Base-by-base conservation (phyloP, 2,888 invertebrate genomes). In the Acanthosepion pharaonis region DNA sequence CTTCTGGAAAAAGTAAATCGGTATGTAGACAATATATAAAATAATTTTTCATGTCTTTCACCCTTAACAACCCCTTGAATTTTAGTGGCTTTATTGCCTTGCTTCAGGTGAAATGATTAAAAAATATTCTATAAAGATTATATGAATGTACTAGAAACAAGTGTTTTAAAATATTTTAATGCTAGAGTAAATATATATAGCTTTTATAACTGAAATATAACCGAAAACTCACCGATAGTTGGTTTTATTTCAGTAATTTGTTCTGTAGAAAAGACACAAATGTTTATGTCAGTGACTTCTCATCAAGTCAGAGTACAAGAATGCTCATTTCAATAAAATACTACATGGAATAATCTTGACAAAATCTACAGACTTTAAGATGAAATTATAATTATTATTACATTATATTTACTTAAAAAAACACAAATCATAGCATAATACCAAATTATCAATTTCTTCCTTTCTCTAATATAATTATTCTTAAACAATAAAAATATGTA, bases 191-290 rank as follows among this genome's bases (percentile, higher is more conserved):
- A 55, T 55, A 55, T 18, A 18, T 55, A 55, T 20, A 55, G 55
- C 1, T 55, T 55, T 55, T 55, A 55, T 55, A 55, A 55, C 55
- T 18, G 55, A 18, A 55, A 55, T 18, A 78, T 78, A 78, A 78
- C n/a, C n/a, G 78, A 78, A 78, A 78, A 78, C 78, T 78, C 78
- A 78, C 78, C 78, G 15, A 78, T 78, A n/a, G 78, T 78, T 28
- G 78, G 78, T 15, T 78, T 78, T 78, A 78, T 78, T 78, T 78
- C 78, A 78, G 78, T 78, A n/a, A 78, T 78, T 78, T 78, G 78
- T n/a, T 78, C 78, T 78, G 78, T 78, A 18, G 78, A 78, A 55
- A 78, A n/a, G 28, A 9, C 28, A 78, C 78, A 78, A 28, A n/a
- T 78, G 4, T 28, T 28, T 9, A 78, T 78, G 18, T 78, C 28